Base-by-base conservation (phyloP, 1,140 invertebrate species). In the Drosophila rhopaloa region DNA sequence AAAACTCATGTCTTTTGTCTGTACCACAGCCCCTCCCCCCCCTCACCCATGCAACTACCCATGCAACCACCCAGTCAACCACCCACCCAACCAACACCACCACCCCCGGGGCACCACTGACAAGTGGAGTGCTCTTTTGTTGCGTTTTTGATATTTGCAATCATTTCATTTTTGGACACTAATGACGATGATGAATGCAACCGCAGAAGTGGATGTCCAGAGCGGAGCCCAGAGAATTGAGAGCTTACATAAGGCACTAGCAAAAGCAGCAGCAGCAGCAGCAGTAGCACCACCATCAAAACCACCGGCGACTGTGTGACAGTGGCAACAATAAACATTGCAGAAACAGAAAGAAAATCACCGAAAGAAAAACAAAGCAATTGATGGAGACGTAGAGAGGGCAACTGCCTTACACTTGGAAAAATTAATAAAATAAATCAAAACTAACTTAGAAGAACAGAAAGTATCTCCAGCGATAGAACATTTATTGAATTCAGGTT, bases 101-200 rank as follows among this genome's bases (percentile, higher is more conserved):
- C 50, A 54, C 50, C 59, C 44, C 53, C 32, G 40, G 19, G n/a
- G 10, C 35, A 74, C 27, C 57, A 27, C 75, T 71, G 66, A 54
- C 66, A 71, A 57, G 60, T 76, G 72, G 54, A 76, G 73, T 66
- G 73, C 76, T 72, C 66, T 58, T 62, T 79, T 79, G 67, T 78
- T 79, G 67, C 76, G 66, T 79, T 67, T 60, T 27, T 47, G 57
- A 84, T 84, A 86, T 84, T 85, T 85, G 81, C 81, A 85, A 85
- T 75, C 75, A 81, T 86, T 85, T 85, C 67, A 74, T 81, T 77
- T 81, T 86, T 79, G 77, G 81, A 84, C 81, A 81, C 73, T 84
- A 84, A 84, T 85, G 82, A 82, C 79, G 83, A 71, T 78, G 83
- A 86, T 78, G 75, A 75, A 76, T 81, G 78, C 82, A 76, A 71